A percentile compares a stretch with the other conserved stretches of the same genome.
Conservation (phyloP, 2,113 vertebrate species). For the Cinclus cinclus region DNA sequence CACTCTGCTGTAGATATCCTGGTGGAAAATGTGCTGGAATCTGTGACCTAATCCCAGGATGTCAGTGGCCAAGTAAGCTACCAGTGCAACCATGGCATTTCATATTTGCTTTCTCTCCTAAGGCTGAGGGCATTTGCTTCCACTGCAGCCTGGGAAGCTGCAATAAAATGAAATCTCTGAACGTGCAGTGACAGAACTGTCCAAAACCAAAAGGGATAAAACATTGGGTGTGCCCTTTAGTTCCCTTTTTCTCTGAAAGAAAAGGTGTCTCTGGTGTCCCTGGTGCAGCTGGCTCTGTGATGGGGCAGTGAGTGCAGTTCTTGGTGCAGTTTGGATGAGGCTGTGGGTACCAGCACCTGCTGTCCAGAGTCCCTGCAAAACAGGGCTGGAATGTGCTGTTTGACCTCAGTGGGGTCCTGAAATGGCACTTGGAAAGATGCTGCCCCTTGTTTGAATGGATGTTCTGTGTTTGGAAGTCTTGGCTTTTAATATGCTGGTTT, state of each 20-base stretch:
- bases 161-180: too few relatives aligned
- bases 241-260: too few relatives aligned
- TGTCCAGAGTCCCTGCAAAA: not conserved
- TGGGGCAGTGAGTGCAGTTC: too few relatives aligned
- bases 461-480: not conserved
- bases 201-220: too few relatives aligned
- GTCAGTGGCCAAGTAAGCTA: not conserved
- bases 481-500: not conserved
- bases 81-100: slow-evolving; percentile 3
- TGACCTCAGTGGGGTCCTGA: not conserved
- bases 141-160: not conserved
- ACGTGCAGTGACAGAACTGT: too few relatives aligned
- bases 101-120: not conserved
- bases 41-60: not conserved
- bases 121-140: not conserved
- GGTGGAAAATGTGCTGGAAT: not conserved
- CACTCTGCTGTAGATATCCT: not conserved
- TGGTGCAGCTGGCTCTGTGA: too few relatives aligned
- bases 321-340: too few relatives aligned
- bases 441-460: not conserved
- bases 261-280: too few relatives aligned
- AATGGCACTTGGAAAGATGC: not conserved
- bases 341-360: too few relatives aligned
- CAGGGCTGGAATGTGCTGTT: accelerated
- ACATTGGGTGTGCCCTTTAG: too few relatives aligned